These are phyloP conservation scores for Charina bottae DNA, from an alignment of 2,113 vertebrate genomes.

Conservation along the genomic window DNA sequence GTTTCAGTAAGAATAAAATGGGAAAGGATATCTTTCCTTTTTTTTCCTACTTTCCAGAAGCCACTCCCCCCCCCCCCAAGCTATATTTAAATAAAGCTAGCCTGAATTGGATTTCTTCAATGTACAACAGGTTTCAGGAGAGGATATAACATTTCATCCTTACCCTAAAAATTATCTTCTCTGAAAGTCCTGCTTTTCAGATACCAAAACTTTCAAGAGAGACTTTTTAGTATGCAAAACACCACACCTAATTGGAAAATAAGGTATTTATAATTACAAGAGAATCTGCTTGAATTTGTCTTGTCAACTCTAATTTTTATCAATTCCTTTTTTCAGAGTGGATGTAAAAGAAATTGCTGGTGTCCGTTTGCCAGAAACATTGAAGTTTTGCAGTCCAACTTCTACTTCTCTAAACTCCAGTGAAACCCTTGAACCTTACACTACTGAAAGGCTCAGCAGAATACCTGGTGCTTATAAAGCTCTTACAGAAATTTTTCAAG, in stretches of 20 bases:
- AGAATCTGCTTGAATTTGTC: neutral
- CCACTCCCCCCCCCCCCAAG: no score
- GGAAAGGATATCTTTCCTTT: neutral
- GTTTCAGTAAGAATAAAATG: neutral
- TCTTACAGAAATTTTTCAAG: conserved; percentile 86
- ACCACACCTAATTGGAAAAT: neutral
- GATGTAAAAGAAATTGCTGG: conserved; percentile 79
- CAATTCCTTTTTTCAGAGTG: conserved; percentile 72
- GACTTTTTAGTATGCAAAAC: neutral
- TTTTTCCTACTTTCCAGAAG: neutral
- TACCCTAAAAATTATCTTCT: neutral
- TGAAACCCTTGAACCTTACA: conserved; percentile 91
- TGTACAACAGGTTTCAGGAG: no score
- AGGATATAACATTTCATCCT: neutral
- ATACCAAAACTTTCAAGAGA: neutral
- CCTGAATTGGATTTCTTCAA: neutral
- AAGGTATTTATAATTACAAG: neutral
- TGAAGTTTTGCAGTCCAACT: conserved; percentile 85
- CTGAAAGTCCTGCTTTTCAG: neutral
- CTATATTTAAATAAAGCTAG: neutral
- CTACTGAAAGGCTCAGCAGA: conserved; percentile 91
- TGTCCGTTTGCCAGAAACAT: conserved; percentile 74
- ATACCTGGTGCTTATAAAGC: conserved; percentile 85
- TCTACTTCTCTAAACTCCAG: conserved; percentile 76
- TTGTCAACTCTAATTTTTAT: neutral